Evolutionary conservation across 2,113 vertebrate species (phyloP).

Genomic region (Myrmophylax atrothorax): DNA sequence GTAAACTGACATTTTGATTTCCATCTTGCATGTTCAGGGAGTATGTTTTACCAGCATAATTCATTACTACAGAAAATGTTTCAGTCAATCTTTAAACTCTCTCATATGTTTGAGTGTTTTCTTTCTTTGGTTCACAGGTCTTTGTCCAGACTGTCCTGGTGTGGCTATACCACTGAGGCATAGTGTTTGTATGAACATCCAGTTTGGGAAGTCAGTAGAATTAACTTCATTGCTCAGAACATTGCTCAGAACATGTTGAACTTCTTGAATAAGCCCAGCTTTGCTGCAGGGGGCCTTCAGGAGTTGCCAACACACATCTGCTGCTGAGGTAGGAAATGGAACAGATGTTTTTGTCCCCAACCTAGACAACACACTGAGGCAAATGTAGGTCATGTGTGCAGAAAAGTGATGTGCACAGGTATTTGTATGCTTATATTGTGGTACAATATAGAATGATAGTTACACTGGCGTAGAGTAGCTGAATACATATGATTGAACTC

Average conservation of each 20-base stretch:
- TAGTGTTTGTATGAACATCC: not conserved
- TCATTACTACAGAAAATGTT: not conserved
- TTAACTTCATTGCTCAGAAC: not conserved
- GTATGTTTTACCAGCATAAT: not conserved
- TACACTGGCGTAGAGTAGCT: not conserved
- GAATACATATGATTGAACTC: not conserved
- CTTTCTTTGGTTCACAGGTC: not conserved
- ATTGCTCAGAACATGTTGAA: not conserved
- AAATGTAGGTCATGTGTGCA: not conserved
- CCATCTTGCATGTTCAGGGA: not conserved
- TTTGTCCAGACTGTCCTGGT: not conserved
- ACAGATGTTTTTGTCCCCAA: not conserved
- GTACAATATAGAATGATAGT: not conserved
- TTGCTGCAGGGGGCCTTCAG: not conserved
- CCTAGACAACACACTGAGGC: not conserved
- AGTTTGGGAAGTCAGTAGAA: not conserved
- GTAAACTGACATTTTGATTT: not conserved
- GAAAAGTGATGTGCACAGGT: accelerated
- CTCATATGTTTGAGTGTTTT: not conserved
- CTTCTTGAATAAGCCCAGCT: not conserved
- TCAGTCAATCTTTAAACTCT: not conserved
- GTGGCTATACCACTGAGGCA: not conserved
- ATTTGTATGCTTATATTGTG: not conserved
- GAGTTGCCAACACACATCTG: not conserved
- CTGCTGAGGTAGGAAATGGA: not conserved